Conservation (phyloP, 2,797 vertebrate species). For the Synaphobranchus kaupii region DNA sequence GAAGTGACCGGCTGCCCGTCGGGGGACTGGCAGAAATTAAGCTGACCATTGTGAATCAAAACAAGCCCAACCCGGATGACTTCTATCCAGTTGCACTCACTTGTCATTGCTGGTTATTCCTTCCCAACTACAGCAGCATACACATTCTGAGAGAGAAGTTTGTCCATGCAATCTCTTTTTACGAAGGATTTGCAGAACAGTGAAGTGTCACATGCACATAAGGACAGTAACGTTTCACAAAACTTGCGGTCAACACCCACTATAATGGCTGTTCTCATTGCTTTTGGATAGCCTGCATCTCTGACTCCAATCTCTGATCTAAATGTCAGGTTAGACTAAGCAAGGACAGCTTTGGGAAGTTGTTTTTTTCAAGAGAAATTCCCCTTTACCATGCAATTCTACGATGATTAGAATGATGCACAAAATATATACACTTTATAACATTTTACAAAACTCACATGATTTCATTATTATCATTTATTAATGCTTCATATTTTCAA, state of each 20-base stretch:
- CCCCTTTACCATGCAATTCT: no score
- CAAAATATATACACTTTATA: no score
- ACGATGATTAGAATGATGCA: no score
- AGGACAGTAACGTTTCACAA: not conserved
- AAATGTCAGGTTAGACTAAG: no score
- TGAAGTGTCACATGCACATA: conserved; percentile 12
- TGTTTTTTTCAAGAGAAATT: no score
- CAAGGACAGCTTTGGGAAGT: no score
- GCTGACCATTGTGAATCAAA: conserved; percentile 32
- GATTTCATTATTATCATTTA: no score
- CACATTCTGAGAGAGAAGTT: conserved; percentile 55
- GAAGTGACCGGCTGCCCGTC: conserved; percentile 53
- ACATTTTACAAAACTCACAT: no score
- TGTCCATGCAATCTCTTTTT: conserved; percentile 51
- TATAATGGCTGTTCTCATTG: not conserved
- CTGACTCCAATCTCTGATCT: not conserved
- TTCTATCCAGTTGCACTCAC: conserved; percentile 37
- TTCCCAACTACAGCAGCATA: conserved; percentile 68
- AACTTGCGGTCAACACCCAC: not conserved
- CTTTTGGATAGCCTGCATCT: not conserved
- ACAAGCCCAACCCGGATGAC: conserved; percentile 47
- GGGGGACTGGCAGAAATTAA: conserved; percentile 5
- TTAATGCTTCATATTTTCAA: no score
- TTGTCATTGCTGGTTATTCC: conserved; percentile 44
- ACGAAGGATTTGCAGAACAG: conserved; percentile 51